Percentiles rank a stretch among this genome's conserved stretches.
phyloP scores from a whole-genome alignment of 2,888 invertebrate genomes.

The Tenthredo amoena region DNA sequence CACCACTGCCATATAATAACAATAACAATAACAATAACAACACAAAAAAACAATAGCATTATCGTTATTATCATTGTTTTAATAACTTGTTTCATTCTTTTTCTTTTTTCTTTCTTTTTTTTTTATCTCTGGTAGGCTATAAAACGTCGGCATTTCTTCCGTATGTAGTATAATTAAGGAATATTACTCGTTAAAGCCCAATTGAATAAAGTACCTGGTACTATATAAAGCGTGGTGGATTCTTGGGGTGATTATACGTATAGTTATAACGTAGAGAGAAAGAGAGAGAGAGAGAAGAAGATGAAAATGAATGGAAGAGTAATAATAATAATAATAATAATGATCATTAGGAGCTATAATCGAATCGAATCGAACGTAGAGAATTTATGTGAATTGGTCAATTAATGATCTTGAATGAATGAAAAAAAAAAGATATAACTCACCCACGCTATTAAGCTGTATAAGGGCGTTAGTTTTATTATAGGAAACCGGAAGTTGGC shows the following conservation, averaged over 20 bases:
- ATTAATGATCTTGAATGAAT: not conserved
- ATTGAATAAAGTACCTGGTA: conserved; percentile 41
- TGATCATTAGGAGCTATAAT: not conserved
- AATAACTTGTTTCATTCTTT: not conserved
- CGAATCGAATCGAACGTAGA: not conserved
- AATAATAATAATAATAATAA: no score
- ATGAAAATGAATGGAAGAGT: not conserved
- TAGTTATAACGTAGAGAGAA: not conserved
- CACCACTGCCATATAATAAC: not conserved
- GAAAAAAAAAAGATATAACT: not conserved
- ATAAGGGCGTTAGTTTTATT: conserved; percentile 41
- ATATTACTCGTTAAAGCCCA: conserved; percentile 22
- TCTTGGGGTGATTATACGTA: not conserved
- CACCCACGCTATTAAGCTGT: not conserved
- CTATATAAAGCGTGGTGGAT: not conserved
- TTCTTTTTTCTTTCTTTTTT: not conserved
- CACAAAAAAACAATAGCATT: not conserved
- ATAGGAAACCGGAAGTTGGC: conserved; percentile 48
- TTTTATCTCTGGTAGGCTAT: not conserved
- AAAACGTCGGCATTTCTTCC: conserved; percentile 14
- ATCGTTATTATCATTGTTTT: not conserved
- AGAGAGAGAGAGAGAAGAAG: not conserved
- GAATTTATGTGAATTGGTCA: conserved; percentile 16
- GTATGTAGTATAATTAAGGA: not conserved
- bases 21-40: not conserved